Evolutionary conservation across 2,113 vertebrate genomes (phyloP).

Genomic region (Glaucomys volans): DNA sequence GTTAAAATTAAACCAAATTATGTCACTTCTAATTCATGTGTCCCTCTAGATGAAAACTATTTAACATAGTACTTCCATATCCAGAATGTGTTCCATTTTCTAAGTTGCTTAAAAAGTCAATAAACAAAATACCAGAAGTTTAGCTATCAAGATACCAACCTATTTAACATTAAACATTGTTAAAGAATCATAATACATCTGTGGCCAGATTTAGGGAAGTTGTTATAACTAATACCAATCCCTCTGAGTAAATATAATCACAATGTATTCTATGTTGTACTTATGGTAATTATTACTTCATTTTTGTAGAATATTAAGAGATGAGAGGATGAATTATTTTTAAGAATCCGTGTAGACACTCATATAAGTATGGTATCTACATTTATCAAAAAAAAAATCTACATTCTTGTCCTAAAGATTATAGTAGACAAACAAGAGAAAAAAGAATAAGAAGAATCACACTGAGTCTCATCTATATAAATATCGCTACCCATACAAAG

Average conservation of each 20-base stretch:
- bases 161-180: not conserved
- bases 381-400: slow-evolving; percentile 11
- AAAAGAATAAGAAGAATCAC: slow-evolving; percentile 18
- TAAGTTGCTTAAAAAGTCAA: slow-evolving; percentile 39
- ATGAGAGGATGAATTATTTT: slow-evolving; percentile 21
- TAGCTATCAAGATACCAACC: not conserved
- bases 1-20: slow-evolving; percentile 35
- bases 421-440: slow-evolving; percentile 11
- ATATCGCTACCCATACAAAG: not conserved
- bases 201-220: not conserved
- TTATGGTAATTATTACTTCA: slow-evolving; percentile 50
- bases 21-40: slow-evolving; percentile 15
- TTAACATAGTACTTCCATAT: slow-evolving; percentile 18
- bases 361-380: not conserved
- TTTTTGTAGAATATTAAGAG: slow-evolving; percentile 37
- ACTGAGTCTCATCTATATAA: not conserved
- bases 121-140: slow-evolving; percentile 44
- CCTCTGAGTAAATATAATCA: slow-evolving; percentile 53
- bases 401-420: slow-evolving; percentile 41
- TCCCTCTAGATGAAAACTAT: slow-evolving; percentile 41
- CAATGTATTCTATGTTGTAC: not conserved
- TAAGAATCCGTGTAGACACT: slow-evolving; percentile 9
- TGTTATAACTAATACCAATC: slow-evolving; percentile 2
- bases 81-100: slow-evolving; percentile 44
- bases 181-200: slow-evolving; percentile 26